Conservation (phyloP, 2,888 invertebrate species). For the Platycheirus albimanus region DNA sequence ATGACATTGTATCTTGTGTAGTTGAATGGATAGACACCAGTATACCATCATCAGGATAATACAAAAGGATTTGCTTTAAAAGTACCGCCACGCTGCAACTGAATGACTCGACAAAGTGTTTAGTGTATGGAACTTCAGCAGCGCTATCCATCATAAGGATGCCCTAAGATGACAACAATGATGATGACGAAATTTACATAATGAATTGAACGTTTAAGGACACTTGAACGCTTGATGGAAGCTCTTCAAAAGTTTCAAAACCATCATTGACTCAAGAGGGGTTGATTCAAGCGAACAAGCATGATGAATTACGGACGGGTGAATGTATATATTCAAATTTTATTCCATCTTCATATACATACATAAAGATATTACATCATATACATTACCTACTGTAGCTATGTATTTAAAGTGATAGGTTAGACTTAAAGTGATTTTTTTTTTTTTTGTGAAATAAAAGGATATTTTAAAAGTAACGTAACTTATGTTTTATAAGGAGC, state of each 20-base stretch:
- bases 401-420: too few species aligned
- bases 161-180: constrained; percentile 55
- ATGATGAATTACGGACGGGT: constrained; percentile 52
- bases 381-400: too few species aligned
- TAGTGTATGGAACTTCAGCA: constrained; percentile 40
- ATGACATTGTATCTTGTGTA: too few species aligned
- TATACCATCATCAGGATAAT: background rate
- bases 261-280: constrained; percentile 47
- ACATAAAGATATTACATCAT: too few species aligned
- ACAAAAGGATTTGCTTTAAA: constrained; percentile 6
- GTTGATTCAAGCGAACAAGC: constrained; percentile 44
- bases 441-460: too few species aligned
- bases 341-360: constrained; percentile 24
- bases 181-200: constrained; percentile 72
- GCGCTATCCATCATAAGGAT: constrained; percentile 51
- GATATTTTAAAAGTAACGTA: too few species aligned
- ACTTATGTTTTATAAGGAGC: too few species aligned
- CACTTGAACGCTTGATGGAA: constrained; percentile 53
- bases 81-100: constrained; percentile 31
- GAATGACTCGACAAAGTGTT: constrained; percentile 45
- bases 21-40: too few species aligned
- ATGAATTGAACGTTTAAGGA: constrained; percentile 74
- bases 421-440: too few species aligned
- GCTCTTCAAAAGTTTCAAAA: constrained; percentile 51
- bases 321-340: constrained; percentile 58